phyloP scores from a whole-genome alignment of 2,797 vertebrate genomes.

The Decapterus maruadsi region DNA sequence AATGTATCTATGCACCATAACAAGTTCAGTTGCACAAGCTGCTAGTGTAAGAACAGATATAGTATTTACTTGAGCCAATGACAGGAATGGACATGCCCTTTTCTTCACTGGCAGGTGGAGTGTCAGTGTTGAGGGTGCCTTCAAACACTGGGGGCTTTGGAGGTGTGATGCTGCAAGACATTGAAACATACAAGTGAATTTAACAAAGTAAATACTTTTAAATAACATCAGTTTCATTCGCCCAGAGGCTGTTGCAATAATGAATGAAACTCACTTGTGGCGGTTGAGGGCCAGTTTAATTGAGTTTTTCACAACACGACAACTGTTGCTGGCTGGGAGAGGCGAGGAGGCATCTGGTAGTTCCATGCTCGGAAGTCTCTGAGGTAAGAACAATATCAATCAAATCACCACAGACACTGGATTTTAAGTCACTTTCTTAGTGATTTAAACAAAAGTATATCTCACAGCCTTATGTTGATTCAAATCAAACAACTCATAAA shows the following conservation, averaged over 20 bases:
- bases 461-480: not conserved
- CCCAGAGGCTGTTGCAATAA: not conserved
- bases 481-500: not conserved
- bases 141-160: conserved; percentile 79
- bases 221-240: not conserved
- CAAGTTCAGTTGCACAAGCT: not conserved
- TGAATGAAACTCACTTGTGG: conserved; percentile 79
- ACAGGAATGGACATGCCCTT: conserved; percentile 86
- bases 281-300: conserved; percentile 97
- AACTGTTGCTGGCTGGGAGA: conserved; percentile 90
- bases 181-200: not conserved
- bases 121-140: conserved; percentile 54
- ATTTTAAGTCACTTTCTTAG: no score
- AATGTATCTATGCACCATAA: no score
- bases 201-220: not conserved
- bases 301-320: conserved; percentile 95
- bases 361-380: conserved; percentile 98
- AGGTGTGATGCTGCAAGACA: conserved; percentile 75
- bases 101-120: conserved; percentile 65
- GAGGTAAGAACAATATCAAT: conserved; percentile 38
- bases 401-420: not conserved
- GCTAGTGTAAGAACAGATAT: not conserved
- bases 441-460: not conserved
- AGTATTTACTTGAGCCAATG: conserved; percentile 87
- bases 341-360: conserved; percentile 96